A percentile compares a stretch with the other conserved stretches of the same genome.
phyloP scores from a whole-genome alignment of 2,113 vertebrate species.

The Neopipo cinnamomea region DNA sequence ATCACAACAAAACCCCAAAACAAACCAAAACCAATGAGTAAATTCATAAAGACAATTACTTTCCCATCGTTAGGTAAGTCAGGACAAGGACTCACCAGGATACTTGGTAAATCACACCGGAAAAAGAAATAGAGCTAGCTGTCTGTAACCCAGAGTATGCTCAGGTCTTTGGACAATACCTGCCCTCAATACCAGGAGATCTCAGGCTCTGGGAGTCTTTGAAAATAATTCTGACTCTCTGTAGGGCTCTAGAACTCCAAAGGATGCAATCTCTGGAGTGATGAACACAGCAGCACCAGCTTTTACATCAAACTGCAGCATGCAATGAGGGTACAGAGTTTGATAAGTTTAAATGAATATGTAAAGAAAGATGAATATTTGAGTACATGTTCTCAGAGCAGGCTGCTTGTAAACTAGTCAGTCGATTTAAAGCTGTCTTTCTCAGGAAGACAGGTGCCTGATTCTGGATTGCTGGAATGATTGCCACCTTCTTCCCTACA shows the following conservation, averaged over 20 bases:
- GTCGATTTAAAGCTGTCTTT: not conserved
- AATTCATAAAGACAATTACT: not conserved
- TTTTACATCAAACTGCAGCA: not conserved
- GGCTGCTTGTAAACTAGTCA: not conserved
- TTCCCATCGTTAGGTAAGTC: not conserved
- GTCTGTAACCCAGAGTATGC: not conserved
- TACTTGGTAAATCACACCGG: not conserved
- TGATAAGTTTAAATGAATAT: not conserved
- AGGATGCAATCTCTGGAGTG: accelerated
- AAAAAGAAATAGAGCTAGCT: not conserved
- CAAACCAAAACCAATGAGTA: not conserved
- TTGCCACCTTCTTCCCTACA: not conserved
- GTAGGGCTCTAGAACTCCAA: not conserved
- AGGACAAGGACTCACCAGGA: not conserved
- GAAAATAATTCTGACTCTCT: not conserved
- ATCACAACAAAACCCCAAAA: not conserved
- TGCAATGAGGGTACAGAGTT: accelerated
- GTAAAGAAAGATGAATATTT: not conserved
- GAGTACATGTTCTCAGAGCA: not conserved
- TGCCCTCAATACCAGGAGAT: not conserved
- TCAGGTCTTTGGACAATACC: not conserved
- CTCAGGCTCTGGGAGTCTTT: not conserved
- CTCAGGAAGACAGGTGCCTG: not conserved
- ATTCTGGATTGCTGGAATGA: not conserved
- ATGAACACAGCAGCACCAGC: not conserved